Evolutionary conservation across 2,888 invertebrate species (phyloP).

Genomic region (Ectemnius lituratus): DNA sequence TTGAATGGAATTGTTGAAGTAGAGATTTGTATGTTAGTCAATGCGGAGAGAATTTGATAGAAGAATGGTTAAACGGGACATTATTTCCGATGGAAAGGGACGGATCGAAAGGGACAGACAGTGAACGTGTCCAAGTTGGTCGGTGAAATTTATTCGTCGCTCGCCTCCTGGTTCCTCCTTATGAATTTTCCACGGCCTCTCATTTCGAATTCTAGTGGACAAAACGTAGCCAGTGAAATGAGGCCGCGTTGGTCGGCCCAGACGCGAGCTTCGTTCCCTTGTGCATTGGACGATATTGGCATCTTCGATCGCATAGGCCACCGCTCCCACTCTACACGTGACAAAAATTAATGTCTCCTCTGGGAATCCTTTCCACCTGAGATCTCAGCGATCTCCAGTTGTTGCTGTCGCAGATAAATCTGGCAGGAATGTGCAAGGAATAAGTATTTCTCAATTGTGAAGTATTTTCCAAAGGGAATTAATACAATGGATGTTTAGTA

Average conservation of each 20-base stretch:
- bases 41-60: not conserved
- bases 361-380: not conserved
- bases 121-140: slow-evolving; percentile 5
- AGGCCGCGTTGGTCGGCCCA: not conserved
- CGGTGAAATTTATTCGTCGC: slow-evolving; percentile 34
- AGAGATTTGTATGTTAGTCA: not conserved
- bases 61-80: slow-evolving; percentile 2
- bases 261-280: not conserved
- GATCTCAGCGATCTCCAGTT: too few species aligned
- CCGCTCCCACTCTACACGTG: not conserved
- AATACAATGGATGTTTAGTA: too few species aligned
- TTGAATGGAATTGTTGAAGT: too few species aligned
- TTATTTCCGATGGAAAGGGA: not conserved
- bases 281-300: slow-evolving; percentile 20
- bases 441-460: too few species aligned
- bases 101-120: slow-evolving; percentile 2
- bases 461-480: too few species aligned
- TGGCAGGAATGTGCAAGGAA: too few species aligned
- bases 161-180: slow-evolving; percentile 15
- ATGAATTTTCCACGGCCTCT: slow-evolving; percentile 33
- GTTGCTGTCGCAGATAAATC: not conserved
- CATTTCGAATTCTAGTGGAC: slow-evolving; percentile 21
- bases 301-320: slow-evolving; percentile 1
- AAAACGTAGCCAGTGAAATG: slow-evolving; percentile 5
- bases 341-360: not conserved